These are phyloP conservation scores for Ceramica pisi DNA, from an alignment of 2,888 invertebrate species.

Conservation along the genomic window DNA sequence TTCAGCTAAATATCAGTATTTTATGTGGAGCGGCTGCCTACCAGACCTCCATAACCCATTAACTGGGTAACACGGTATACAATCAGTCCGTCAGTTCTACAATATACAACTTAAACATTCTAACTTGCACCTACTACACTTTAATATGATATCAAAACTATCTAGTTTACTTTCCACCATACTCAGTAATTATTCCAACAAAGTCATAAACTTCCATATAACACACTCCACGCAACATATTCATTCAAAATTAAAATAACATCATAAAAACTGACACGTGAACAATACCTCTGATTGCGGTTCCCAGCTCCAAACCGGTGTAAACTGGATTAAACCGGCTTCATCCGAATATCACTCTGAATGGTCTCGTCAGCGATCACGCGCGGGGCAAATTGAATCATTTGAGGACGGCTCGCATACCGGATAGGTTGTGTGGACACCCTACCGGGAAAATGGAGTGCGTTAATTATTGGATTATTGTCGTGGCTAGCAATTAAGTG, in stretches of 20 bases:
- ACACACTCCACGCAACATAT: conserved; percentile 4
- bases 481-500: conserved; percentile 1
- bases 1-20: too few relatives aligned
- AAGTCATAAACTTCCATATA: neutral
- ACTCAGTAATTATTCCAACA: neutral
- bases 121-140: too few relatives aligned
- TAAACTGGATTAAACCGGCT: conserved; percentile 58
- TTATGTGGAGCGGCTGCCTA: too few relatives aligned
- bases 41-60: too few relatives aligned
- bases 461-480: conserved; percentile 34
- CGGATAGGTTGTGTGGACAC: conserved; percentile 30
- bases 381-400: conserved; percentile 55
- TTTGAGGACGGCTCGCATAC: conserved; percentile 46
- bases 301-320: conserved; percentile 33
- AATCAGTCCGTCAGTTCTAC: too few relatives aligned
- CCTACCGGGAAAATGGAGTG: conserved; percentile 15
- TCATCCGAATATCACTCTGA: conserved; percentile 44
- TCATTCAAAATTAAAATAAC: neutral
- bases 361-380: conserved; percentile 59
- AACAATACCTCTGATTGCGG: conserved; percentile 64
- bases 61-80: too few relatives aligned
- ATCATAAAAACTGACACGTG: conserved; percentile 19
- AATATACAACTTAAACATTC: too few relatives aligned
- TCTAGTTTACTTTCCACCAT: neutral
- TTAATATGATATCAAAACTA: neutral